phyloP scores from a whole-genome alignment of 2,888 invertebrate genomes.

The Cynaeus angustus region DNA sequence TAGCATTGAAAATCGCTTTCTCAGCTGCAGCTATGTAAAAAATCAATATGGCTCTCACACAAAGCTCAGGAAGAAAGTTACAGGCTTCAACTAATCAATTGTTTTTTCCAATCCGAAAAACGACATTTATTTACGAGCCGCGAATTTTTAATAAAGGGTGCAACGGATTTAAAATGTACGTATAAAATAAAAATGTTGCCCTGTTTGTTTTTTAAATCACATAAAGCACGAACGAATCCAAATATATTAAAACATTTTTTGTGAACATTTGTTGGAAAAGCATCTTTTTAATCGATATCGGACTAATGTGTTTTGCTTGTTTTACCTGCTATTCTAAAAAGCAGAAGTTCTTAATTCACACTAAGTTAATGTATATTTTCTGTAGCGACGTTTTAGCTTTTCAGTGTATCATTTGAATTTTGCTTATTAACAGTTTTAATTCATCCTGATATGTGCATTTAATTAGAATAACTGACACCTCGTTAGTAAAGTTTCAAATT shows the following conservation, averaged over 20 bases:
- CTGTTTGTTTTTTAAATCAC: too few relatives aligned
- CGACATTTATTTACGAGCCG: too few relatives aligned
- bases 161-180: too few relatives aligned
- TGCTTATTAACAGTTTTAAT: neutral
- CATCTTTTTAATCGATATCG: neutral
- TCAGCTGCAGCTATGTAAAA: slow-evolving; percentile 15
- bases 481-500: neutral
- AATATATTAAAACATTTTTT: neutral
- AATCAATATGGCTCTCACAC: slow-evolving; percentile 31
- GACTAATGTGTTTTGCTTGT: neutral
- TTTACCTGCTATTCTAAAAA: neutral
- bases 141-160: too few relatives aligned
- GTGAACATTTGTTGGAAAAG: too few relatives aligned
- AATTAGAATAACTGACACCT: slow-evolving; percentile 1
- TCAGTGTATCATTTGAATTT: neutral
- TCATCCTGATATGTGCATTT: neutral
- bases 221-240: too few relatives aligned
- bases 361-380: neutral
- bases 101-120: too few relatives aligned
- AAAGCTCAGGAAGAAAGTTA: slow-evolving; percentile 10
- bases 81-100: neutral
- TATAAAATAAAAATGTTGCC: too few relatives aligned
- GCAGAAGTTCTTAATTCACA: neutral
- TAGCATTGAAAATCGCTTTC: slow-evolving; percentile 32
- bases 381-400: neutral